Percentiles rank a stretch among this genome's conserved stretches.
These are phyloP conservation scores for Scolopax bukidnonensis DNA, from an alignment of 2,797 vertebrate genomes.

Conservation along the genomic window DNA sequence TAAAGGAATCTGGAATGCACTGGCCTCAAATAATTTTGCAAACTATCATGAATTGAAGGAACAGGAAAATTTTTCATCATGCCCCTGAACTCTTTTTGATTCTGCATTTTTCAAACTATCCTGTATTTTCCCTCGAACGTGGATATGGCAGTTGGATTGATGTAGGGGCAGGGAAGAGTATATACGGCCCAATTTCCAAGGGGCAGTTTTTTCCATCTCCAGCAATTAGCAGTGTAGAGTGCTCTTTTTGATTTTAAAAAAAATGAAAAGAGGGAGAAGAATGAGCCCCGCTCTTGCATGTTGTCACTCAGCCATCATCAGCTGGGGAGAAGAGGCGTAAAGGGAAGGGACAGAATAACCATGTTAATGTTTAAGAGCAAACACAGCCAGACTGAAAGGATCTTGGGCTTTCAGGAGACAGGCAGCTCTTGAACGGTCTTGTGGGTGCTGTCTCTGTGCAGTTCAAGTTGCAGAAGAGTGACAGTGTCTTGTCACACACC, in stretches of 20 bases:
- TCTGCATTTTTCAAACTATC: background rate
- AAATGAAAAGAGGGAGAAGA: background rate
- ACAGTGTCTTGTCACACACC: rapidly evolving
- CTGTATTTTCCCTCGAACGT: background rate
- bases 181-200: background rate
- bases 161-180: background rate
- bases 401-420: background rate
- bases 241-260: background rate
- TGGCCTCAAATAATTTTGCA: background rate
- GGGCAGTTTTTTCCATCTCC: background rate
- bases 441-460: background rate
- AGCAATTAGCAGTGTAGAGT: background rate
- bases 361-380: background rate
- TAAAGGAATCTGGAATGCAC: background rate
- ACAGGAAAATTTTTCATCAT: background rate
- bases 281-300: background rate
- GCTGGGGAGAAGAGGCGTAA: background rate
- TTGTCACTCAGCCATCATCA: background rate
- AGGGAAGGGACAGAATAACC: background rate
- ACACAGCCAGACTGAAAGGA: background rate
- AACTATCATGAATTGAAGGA: background rate
- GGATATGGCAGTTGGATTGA: background rate
- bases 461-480: background rate
- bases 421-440: background rate
- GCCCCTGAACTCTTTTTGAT: background rate